A percentile compares a stretch with the other conserved stretches of the same genome.
Conservation (phyloP, 1,140 invertebrate species). For the Cydia strobilella region DNA sequence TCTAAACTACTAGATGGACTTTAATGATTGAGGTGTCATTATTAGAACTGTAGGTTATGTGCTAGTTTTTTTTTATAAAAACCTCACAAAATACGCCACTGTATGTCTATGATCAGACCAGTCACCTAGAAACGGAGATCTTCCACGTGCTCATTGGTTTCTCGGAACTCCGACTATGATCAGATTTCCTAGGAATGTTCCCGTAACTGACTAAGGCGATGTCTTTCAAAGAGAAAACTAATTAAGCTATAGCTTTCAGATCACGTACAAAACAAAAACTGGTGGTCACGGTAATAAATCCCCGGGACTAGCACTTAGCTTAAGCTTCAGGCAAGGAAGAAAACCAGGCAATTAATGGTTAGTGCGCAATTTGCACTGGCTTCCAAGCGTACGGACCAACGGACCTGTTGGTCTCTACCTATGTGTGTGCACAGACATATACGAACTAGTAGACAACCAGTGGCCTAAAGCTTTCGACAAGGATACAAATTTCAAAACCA, state of each 20-base stretch:
- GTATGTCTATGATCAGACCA: no score
- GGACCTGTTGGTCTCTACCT: slow-evolving; percentile 21
- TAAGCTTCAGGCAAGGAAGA: slow-evolving; percentile 7
- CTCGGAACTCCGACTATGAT: no score
- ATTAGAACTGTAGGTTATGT: no score
- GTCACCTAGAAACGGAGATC: no score
- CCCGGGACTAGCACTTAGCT: neutral
- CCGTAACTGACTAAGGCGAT: no score
- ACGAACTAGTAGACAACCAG: neutral
- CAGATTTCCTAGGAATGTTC: no score
- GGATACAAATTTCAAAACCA: no score
- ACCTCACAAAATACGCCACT: no score
- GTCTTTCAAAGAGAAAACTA: neutral
- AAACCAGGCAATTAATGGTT: slow-evolving; percentile 2
- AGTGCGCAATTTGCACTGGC: slow-evolving; percentile 21
- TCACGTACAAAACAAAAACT: slow-evolving; percentile 19
- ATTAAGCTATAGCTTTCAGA: slow-evolving; percentile 20
- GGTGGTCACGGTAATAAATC: neutral
- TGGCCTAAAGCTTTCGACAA: neutral
- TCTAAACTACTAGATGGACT: no score
- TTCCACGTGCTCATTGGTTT: no score
- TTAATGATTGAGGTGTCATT: no score
- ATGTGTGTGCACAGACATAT: neutral
- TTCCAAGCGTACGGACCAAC: neutral
- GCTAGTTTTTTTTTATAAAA: no score